Evolutionary conservation across 2,113 vertebrate genomes (phyloP).

Genomic region (Cyprinodon variegatus): DNA sequence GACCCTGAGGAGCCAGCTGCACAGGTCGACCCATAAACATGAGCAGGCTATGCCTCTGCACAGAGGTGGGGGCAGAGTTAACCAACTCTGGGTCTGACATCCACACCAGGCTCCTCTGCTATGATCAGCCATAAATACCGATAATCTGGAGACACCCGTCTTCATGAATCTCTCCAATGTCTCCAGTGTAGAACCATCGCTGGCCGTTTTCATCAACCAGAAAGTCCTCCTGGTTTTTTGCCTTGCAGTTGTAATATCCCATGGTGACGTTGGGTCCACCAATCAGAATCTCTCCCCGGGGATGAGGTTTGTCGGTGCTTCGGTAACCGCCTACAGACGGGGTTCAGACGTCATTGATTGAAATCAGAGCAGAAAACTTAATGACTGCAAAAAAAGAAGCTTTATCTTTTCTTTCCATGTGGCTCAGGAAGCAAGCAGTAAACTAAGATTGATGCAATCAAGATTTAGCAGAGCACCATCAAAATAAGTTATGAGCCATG

Average conservation of each 20-base stretch:
- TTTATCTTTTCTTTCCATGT: conserved; percentile 10
- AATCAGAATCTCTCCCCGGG: conserved; percentile 93
- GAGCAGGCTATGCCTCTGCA: too few relatives aligned
- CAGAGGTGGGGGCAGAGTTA: too few relatives aligned
- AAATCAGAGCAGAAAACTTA: not conserved
- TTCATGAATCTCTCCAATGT: conserved; percentile 91
- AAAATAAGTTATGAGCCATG: conserved; percentile 42
- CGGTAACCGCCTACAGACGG: conserved; percentile 86
- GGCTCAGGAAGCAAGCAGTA: not conserved
- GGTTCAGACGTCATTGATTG: not conserved
- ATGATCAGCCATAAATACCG: conserved; percentile 71
- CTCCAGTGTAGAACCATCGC: conserved; percentile 95
- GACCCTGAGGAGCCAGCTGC: too few relatives aligned
- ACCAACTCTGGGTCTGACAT: too few relatives aligned
- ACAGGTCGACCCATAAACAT: too few relatives aligned
- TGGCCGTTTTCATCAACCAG: conserved; percentile 88
- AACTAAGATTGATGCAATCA: conserved; percentile 34
- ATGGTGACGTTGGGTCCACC: conserved; percentile 93
- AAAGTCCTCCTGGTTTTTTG: conserved; percentile 86
- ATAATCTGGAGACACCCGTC: conserved; percentile 96
- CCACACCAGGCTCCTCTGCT: not conserved
- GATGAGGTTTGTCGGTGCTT: conserved; percentile 88
- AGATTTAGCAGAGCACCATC: conserved; percentile 26
- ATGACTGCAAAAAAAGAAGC: not conserved
- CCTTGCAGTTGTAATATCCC: conserved; percentile 94